Evolutionary conservation across 2,888 invertebrate genomes (phyloP), one percentile per base, ranked within the genome.

Genomic region (Subacronicta megacephala): DNA sequence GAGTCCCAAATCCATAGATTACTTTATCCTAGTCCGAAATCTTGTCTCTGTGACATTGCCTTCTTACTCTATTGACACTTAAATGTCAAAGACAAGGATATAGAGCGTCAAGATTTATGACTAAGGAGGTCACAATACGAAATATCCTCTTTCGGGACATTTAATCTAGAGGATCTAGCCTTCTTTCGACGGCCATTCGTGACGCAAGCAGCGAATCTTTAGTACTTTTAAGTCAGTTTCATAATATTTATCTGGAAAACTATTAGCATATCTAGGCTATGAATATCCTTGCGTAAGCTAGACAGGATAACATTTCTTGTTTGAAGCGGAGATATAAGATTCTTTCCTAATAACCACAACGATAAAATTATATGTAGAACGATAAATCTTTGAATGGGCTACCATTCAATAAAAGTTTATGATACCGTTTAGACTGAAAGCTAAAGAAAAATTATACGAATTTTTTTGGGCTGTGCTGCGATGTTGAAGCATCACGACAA

Each of bases 261-360:
- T 37, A 69, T 68, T 60, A 33, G 23, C 50, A 60, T 64, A 55
- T 20, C 35, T 53, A 43, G 15, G 35, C 31, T 50, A 54, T 26
- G n/a, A 17, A 16, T 26, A 18, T 29, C 7, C 17, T 46, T 66
- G 36, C 40, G 16, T 43, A 40, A 55, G 9, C 9, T 29, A 3
- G 3, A n/a, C 3, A 29, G 29, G 3, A 29, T 29, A 29, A 12
- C n/a, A 29, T 2, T 29, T 4, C 29, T 26, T 10, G 9, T 29
- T 29, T 29, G 12, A n/a, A 26, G 3, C 9, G 20, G 6, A 3
- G 20, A 20, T 20, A 6, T 20, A 6, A 7, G 20, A 3, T 20
- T 20, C 1, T 20, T 3, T 23, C 1, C 1, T 2, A 1, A 23
- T 3, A 23, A 7, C 23, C 7, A 23, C 1, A 18, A 18, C 18